phyloP scores from a whole-genome alignment of 30 jellyfish, hydroid and myxozoan genomes.

The Turritopsis rubra region DNA sequence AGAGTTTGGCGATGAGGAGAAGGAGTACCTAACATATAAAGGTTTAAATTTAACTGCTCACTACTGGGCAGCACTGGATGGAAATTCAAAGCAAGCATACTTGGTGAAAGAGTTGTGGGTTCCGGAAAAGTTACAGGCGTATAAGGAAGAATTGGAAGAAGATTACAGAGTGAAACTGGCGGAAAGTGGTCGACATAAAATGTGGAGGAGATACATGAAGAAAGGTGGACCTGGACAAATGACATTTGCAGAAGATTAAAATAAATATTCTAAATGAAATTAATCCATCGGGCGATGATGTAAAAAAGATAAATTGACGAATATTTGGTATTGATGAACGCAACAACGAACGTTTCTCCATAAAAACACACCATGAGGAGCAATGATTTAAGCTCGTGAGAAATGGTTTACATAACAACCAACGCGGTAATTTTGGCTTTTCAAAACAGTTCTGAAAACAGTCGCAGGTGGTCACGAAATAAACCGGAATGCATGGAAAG shows the following conservation, averaged over 20 bases:
- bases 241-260: conserved; percentile 86
- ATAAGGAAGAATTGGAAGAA: conserved; percentile 71
- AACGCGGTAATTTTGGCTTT: too few relatives aligned
- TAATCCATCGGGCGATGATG: too few relatives aligned
- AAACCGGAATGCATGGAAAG: too few relatives aligned
- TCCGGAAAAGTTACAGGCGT: conserved; percentile 56
- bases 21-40: conserved; percentile 71
- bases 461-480: too few relatives aligned
- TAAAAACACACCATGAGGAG: too few relatives aligned
- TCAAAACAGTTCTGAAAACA: too few relatives aligned
- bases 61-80: conserved; percentile 95
- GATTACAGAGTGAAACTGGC: conserved; percentile 86
- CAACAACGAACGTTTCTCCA: too few relatives aligned
- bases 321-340: too few relatives aligned
- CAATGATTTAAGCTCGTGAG: too few relatives aligned
- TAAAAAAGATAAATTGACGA: too few relatives aligned
- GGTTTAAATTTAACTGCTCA: conserved; percentile 48
- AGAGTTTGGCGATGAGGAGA: conserved; percentile 75
- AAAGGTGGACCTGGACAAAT: conserved; percentile 95
- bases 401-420: too few relatives aligned
- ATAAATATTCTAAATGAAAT: background rate
- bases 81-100: conserved; percentile 49
- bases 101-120: conserved; percentile 70
- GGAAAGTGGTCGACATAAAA: conserved; percentile 82
- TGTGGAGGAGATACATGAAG: conserved; percentile 95